Percentiles rank a stretch among this genome's conserved stretches.
Conservation (phyloP, 2,113 vertebrate genomes). For the Corythoichthys intestinalis region DNA sequence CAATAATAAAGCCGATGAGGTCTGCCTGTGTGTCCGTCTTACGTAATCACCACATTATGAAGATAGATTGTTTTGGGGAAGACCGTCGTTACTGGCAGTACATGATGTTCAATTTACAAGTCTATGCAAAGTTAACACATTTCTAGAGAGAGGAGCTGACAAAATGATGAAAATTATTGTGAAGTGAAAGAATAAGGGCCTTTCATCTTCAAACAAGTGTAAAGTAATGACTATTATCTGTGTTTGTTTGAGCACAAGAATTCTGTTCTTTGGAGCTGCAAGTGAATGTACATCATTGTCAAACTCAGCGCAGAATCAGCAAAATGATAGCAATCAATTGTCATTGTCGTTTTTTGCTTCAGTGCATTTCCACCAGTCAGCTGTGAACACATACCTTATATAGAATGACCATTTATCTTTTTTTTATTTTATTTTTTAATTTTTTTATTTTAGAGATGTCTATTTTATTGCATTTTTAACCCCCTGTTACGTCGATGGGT, state of each 20-base stretch:
- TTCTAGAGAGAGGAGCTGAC: neutral
- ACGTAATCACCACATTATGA: neutral
- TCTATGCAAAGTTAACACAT: constrained; percentile 4
- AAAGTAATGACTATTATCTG: neutral
- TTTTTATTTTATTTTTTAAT: neutral
- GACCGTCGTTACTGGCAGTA: constrained; percentile 17
- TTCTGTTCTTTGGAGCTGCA: neutral
- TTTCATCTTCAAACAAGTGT: neutral
- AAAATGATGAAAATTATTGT: neutral
- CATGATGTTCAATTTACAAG: constrained; percentile 18
- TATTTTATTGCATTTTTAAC: neutral
- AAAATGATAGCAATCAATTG: neutral
- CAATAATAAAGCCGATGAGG: constrained; percentile 5
- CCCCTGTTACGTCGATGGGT: too few species aligned
- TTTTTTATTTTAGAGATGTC: neutral
- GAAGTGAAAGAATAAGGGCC: neutral
- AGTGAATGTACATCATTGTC: neutral
- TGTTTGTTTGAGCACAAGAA: neutral
- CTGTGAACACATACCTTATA: neutral
- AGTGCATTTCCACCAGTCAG: constrained; percentile 12
- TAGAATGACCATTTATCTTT: neutral
- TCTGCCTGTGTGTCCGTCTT: neutral
- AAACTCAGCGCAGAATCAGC: constrained; percentile 23
- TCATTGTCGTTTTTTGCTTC: neutral
- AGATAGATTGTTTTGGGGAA: constrained; percentile 20